Evolutionary conservation across 2,888 invertebrate genomes (phyloP).

Genomic region (Drosophila quinaria): DNA sequence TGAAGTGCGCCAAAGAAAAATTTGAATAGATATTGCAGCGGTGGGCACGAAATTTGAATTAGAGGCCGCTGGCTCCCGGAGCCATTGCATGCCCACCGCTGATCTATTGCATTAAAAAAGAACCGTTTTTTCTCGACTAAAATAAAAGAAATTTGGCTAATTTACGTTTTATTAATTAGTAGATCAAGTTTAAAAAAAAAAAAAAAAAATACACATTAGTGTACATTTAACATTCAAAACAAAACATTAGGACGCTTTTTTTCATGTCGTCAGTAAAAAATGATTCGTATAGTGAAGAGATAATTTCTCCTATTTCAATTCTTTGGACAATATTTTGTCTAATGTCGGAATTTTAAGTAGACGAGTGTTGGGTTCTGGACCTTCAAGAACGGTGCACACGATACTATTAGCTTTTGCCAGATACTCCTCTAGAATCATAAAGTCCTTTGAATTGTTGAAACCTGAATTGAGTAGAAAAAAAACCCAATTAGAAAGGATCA

Average conservation of each 20-base stretch:
- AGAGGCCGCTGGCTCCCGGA: too few species aligned
- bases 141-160: too few species aligned
- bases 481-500: background rate
- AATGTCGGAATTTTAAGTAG: slow-evolving; percentile 36
- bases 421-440: slow-evolving; percentile 35
- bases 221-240: background rate
- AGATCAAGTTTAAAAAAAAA: too few species aligned
- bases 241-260: slow-evolving; percentile 9
- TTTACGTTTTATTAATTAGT: too few species aligned
- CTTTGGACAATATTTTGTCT: slow-evolving; percentile 31
- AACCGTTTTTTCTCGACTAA: too few species aligned
- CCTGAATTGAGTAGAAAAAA: slow-evolving; percentile 34
- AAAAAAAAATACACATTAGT: slow-evolving; percentile 2
- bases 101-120: too few species aligned
- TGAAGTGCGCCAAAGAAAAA: background rate
- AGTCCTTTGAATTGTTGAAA: slow-evolving; percentile 47
- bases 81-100: too few species aligned
- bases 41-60: too few species aligned
- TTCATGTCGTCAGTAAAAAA: slow-evolving; percentile 10
- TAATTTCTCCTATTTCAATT: background rate
- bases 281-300: background rate
- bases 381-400: slow-evolving; percentile 32
- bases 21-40: too few species aligned
- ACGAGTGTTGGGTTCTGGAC: slow-evolving; percentile 51
- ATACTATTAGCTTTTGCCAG: slow-evolving; percentile 1